Conservation (phyloP, 2,113 vertebrate genomes). For the Cavia porcellus region DNA sequence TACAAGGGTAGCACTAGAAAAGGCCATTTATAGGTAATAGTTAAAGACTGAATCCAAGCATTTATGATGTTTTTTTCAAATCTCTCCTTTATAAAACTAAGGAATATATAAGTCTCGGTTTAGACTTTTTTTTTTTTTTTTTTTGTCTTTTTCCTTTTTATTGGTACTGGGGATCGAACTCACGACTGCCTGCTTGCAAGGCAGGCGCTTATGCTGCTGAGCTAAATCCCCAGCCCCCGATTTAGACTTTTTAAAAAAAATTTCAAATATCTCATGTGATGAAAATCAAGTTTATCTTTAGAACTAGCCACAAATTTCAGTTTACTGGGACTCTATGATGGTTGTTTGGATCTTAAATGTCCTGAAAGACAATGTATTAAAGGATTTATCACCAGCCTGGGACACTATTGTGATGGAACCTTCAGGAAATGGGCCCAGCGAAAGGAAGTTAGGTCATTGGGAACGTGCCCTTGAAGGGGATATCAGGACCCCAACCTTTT, state of each 20-base stretch:
- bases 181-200: too few relatives aligned
- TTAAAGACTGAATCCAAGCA: conserved; percentile 51
- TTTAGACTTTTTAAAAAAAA: background rate
- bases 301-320: conserved; percentile 46
- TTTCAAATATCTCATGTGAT: conserved; percentile 54
- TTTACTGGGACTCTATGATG: conserved; percentile 15
- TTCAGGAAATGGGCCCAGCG: background rate
- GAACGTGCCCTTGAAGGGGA: background rate
- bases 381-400: background rate
- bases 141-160: too few relatives aligned
- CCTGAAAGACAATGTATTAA: background rate
- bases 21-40: background rate
- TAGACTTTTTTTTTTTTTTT: background rate
- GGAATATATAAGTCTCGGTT: background rate
- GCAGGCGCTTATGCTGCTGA: too few relatives aligned
- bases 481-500: background rate
- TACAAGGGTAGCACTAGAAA: conserved; percentile 28
- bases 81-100: conserved; percentile 12
- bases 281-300: conserved; percentile 62
- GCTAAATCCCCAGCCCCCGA: too few relatives aligned
- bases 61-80: background rate
- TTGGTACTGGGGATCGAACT: too few relatives aligned
- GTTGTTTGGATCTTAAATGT: background rate
- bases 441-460: too few relatives aligned
- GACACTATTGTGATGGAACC: too few relatives aligned